Conservation (phyloP, 2,113 vertebrate genomes). For the Gymnogyps californianus region DNA sequence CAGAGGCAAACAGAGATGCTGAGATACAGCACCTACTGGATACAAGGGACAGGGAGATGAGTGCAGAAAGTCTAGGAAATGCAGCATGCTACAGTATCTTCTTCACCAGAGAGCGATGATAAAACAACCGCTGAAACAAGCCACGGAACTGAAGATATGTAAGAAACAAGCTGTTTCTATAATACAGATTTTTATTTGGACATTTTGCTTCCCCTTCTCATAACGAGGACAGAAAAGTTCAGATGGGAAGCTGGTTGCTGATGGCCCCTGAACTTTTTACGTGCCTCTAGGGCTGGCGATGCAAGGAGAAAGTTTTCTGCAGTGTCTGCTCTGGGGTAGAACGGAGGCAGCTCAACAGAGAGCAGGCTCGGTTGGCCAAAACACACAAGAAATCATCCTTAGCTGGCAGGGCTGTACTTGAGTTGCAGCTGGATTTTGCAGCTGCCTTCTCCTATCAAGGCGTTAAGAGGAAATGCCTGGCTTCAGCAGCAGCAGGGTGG, state of each 20-base stretch:
- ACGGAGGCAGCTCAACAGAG: neutral
- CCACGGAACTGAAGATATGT: neutral
- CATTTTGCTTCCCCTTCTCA: neutral
- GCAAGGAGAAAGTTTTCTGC: neutral
- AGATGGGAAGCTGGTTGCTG: neutral
- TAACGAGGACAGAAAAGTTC: neutral
- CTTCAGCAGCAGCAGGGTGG: neutral
- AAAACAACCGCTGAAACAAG: neutral
- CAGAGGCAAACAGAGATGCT: neutral
- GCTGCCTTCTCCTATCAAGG: neutral
- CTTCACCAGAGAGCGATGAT: neutral
- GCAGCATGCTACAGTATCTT: neutral
- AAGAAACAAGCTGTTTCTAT: neutral
- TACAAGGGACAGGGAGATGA: neutral
- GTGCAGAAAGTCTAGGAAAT: neutral
- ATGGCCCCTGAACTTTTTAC: neutral
- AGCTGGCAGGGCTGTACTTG: neutral
- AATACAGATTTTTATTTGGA: neutral
- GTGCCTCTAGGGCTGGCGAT: neutral
- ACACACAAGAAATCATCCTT: neutral
- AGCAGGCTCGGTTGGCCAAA: neutral
- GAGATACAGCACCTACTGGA: neutral
- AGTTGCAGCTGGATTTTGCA: neutral
- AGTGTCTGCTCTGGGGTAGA: neutral
- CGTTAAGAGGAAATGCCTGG: neutral